Conservation (phyloP, 2,113 vertebrate genomes). For the Clarias magur region DNA sequence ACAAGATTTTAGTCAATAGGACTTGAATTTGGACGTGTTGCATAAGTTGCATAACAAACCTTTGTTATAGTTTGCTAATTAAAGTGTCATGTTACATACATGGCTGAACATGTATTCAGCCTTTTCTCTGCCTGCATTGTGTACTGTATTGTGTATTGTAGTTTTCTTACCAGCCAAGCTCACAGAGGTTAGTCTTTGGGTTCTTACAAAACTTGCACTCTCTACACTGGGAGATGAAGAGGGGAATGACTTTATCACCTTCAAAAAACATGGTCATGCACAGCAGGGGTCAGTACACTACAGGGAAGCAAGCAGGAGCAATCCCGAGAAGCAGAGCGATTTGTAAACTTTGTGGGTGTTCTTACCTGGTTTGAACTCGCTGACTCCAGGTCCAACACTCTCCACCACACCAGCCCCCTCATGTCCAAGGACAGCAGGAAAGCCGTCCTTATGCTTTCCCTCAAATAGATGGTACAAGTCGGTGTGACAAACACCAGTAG, state of each 20-base stretch:
- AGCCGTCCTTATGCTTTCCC: conserved; percentile 65
- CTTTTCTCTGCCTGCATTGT: neutral
- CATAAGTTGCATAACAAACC: neutral
- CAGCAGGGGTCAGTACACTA: conserved; percentile 15
- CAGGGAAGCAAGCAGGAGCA: neutral
- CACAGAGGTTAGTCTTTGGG: conserved; percentile 78
- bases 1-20: neutral
- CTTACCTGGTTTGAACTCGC: conserved; percentile 77
- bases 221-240: conserved; percentile 77
- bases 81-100: neutral
- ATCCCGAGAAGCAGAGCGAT: neutral
- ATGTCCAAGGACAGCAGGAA: conserved; percentile 81
- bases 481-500: conserved; percentile 78
- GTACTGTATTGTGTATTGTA: neutral
- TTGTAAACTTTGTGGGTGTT: neutral
- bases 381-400: conserved; percentile 81
- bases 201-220: conserved; percentile 77
- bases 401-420: conserved; percentile 85
- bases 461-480: conserved; percentile 77
- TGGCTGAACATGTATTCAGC: neutral
- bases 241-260: conserved; percentile 86
- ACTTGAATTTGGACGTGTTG: neutral
- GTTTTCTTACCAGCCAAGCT: conserved; percentile 70
- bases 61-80: neutral
- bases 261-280: conserved; percentile 29